These are phyloP conservation scores for Daubentonia madagascariensis DNA, from an alignment of 2,113 vertebrate species.

Conservation along the genomic window DNA sequence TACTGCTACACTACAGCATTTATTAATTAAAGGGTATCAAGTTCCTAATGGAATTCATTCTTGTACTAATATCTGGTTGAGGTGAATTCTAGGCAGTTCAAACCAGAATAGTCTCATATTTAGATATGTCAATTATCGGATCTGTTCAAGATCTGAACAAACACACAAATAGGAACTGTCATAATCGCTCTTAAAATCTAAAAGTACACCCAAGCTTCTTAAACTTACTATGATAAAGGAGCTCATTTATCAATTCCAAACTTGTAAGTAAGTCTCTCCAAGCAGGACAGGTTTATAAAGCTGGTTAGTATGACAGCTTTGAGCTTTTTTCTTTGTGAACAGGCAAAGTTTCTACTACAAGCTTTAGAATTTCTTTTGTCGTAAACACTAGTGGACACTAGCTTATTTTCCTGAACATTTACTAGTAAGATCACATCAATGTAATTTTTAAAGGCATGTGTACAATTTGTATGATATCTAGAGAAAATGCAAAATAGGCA, in stretches of 20 bases:
- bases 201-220: neutral
- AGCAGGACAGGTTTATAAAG: neutral
- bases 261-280: neutral
- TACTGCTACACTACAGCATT: neutral
- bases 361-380: neutral
- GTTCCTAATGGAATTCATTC: neutral
- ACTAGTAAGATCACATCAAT: neutral
- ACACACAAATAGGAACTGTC: neutral
- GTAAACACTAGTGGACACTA: neutral
- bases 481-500: slow-evolving; percentile 75
- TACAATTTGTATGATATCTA: neutral
- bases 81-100: slow-evolving; percentile 18
- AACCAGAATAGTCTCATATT: neutral
- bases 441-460: slow-evolving; percentile 15
- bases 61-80: neutral
- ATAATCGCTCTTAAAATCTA: neutral
- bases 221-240: neutral
- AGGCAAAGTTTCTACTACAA: neutral
- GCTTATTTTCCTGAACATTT: neutral
- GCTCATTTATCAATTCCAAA: neutral
- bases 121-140: neutral
- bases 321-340: neutral
- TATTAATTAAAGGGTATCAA: neutral
- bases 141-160: neutral
- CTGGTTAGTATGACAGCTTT: neutral